Evolutionary conservation across 2,113 vertebrate genomes (phyloP).

Genomic region (Daphoenositta chrysoptera): DNA sequence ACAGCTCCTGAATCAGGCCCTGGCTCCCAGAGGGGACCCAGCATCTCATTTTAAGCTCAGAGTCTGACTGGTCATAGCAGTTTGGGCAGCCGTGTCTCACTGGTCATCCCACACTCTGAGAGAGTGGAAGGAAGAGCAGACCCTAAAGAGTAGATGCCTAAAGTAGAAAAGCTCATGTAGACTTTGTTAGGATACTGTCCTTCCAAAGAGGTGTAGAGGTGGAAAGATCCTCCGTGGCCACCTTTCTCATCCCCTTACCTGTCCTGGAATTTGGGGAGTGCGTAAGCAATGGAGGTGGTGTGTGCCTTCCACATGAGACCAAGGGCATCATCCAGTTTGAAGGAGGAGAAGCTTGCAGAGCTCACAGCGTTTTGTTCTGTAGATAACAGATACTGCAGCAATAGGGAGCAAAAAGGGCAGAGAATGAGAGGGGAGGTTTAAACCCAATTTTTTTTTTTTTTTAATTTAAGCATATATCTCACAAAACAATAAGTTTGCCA

Average conservation of each 20-base stretch:
- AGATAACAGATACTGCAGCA: constrained; percentile 50
- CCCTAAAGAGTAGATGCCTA: neutral
- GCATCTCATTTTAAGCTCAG: neutral
- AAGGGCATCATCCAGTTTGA: constrained; percentile 50
- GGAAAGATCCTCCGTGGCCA: neutral
- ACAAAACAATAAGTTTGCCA: neutral
- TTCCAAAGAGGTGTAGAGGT: neutral
- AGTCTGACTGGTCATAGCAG: accelerated
- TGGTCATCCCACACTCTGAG: neutral
- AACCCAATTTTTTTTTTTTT: neutral
- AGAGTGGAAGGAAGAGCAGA: neutral
- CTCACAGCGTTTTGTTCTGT: neutral
- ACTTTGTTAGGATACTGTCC: neutral
- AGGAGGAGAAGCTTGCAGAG: neutral
- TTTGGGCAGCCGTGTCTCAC: neutral
- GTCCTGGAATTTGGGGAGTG: constrained; percentile 32
- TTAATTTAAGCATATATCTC: neutral
- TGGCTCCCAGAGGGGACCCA: neutral
- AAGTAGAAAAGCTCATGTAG: neutral
- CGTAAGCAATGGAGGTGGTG: neutral
- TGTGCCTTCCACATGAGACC: constrained; percentile 68
- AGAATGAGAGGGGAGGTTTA: neutral
- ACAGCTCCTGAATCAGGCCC: neutral
- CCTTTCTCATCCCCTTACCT: constrained; percentile 19
- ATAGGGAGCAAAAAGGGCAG: neutral